Evolutionary conservation across 1,140 invertebrate genomes (phyloP).

Genomic region (Lepidostoma basale): DNA sequence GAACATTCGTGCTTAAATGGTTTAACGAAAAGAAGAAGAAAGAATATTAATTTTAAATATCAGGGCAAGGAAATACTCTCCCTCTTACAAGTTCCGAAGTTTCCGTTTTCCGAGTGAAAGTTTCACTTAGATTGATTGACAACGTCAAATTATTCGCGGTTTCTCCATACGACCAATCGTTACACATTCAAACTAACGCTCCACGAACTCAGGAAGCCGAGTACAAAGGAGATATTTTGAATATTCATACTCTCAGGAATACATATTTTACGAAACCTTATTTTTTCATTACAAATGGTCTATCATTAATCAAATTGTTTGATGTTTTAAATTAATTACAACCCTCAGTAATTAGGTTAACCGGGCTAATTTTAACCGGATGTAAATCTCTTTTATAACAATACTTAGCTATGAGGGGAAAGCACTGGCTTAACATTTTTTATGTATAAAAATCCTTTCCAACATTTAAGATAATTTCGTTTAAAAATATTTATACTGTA

Average conservation of each 20-base stretch:
- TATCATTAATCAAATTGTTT: conserved; percentile 23
- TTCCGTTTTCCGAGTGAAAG: too few relatives aligned
- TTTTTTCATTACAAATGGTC: conserved; percentile 14
- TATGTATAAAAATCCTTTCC: too few relatives aligned
- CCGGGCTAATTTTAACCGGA: conserved; percentile 1
- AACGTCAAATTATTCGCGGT: conserved; percentile 8
- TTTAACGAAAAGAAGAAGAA: too few relatives aligned
- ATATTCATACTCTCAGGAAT: too few relatives aligned
- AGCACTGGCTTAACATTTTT: too few relatives aligned
- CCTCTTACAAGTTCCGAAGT: too few relatives aligned
- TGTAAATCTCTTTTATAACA: conserved; percentile 4
- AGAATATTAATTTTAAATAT: too few relatives aligned
- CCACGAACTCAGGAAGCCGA: too few relatives aligned
- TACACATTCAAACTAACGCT: background rate
- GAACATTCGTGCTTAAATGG: too few relatives aligned
- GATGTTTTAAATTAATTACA: conserved; percentile 22
- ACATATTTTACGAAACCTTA: background rate
- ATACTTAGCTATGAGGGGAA: background rate
- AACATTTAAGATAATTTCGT: too few relatives aligned
- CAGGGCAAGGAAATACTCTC: too few relatives aligned
- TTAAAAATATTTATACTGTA: too few relatives aligned
- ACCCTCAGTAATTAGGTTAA: conserved; percentile 1
- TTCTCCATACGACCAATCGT: conserved; percentile 3
- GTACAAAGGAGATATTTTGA: conserved; percentile 2
- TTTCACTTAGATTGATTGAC: conserved; percentile 26